phyloP scores from a whole-genome alignment of 2,888 invertebrate genomes.

The Gibbula magus region DNA sequence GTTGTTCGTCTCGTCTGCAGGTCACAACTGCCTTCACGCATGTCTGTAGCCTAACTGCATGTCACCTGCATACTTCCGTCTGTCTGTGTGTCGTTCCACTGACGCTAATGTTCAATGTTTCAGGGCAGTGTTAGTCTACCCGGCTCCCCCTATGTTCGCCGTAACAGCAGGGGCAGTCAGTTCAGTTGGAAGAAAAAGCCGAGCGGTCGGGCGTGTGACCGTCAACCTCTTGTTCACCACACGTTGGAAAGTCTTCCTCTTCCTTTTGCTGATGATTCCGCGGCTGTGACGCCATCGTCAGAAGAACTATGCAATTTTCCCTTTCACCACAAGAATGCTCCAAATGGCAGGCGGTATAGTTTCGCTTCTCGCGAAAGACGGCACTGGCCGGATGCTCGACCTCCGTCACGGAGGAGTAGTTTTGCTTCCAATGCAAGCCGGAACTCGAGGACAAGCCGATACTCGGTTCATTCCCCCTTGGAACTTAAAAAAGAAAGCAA shows the following conservation, averaged over 20 bases:
- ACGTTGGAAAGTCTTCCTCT: conserved; percentile 84
- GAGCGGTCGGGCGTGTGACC: conserved; percentile 80
- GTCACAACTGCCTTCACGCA: too few species aligned
- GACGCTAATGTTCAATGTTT: conserved; percentile 44
- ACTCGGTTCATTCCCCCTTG: conserved; percentile 95
- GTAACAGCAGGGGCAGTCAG: conserved; percentile 87
- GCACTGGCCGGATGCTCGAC: conserved; percentile 29
- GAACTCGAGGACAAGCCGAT: conserved; percentile 65
- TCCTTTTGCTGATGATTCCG: conserved; percentile 97
- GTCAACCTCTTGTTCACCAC: conserved; percentile 93
- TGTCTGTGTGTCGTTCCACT: conserved; percentile 20
- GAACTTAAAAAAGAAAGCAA: conserved; percentile 77
- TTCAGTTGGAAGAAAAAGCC: conserved; percentile 60
- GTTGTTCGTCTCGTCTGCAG: too few species aligned
- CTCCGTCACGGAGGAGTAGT: conserved; percentile 57
- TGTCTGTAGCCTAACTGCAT: background rate
- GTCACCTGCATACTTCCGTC: background rate
- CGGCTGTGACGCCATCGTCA: conserved; percentile 97
- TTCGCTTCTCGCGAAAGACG: conserved; percentile 94
- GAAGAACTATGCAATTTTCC: conserved; percentile 82
- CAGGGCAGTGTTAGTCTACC: conserved; percentile 98
- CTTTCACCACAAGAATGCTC: conserved; percentile 80
- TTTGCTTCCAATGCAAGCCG: conserved; percentile 61
- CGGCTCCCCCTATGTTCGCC: conserved; percentile 96
- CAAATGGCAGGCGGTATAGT: conserved; percentile 85